Evolutionary conservation across 2,797 vertebrate species (phyloP), one percentile per base, ranked within the genome.

Genomic region (Myripristis jacobus): DNA sequence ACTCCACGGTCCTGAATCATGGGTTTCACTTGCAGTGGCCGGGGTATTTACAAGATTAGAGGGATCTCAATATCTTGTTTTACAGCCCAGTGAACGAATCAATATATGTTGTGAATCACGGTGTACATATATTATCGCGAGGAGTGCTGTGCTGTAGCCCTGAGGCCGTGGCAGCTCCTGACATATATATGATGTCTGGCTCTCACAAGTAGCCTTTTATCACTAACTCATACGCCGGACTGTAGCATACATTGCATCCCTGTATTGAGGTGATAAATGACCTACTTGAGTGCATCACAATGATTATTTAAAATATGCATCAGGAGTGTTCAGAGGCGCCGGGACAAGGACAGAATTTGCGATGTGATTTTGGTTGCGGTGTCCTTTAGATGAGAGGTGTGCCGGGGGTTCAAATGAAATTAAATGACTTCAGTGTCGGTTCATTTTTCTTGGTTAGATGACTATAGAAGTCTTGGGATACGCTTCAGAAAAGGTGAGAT

Each of bases 171-270:
- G 13, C 1, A 18, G 1, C 16, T n/a, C 48, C 52, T 66, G 65
- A 54, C 60, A 61, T 29, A 31, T 64, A 67, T 65, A 55, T 55
- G 53, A 55, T 15, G 22, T 52, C 22, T 52, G 50, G 24, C 51
- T 34, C 53, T 18, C 10, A 19, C 53, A 19, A 36, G 53, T 16
- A 12, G 18, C 13, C 29, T 18, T 56, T 36, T 21, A 56, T 56
- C 53, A 56, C 18, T 1, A 9, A 19, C 29, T 29, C 51, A 3
- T n/a, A 36, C 18, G n/a, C 29, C 36, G 53, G 10, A 21, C 53
- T 19, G 53, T 36, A 21, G 53, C 18, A 36, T 27, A 12, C 21
- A 36, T 34, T 21, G 19, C 21, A 21, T 36, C 9, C 5, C 53
- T 56, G 53, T 34, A 12, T 11, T n/a, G 4, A n/a, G 9, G 31